Evolutionary conservation across 2,888 invertebrate species (phyloP), one percentile per base, ranked within the genome.

Genomic region (Polymixis lichenea): DNA sequence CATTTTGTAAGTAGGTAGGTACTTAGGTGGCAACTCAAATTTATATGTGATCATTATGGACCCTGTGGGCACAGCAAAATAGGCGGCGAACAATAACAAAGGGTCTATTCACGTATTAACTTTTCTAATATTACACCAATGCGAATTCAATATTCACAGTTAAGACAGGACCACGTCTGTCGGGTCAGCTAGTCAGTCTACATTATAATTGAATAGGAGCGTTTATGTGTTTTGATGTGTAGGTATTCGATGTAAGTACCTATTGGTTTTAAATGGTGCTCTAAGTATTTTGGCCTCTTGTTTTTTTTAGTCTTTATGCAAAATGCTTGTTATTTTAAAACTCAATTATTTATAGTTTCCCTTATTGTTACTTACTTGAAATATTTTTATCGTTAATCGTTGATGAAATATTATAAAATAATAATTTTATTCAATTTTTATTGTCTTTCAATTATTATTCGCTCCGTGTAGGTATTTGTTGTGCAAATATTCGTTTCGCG

Each of bases 401-500:
- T 67, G 17, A 19, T 8, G 2, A 38, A n/a, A 56, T 38, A 38
- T 38, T n/a, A 67, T 38, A 19, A n/a, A 56, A 55, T 32, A 51
- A 55, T 17, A 1, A 17, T 17, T n/a, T n/a, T 55, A n/a, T n/a
- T 67, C 1, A 0, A 19, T 7, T 56, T 38, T 32, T 0, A 4
- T n/a, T 67, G 32, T 38, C 7, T 67, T 67, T 67, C n/a, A 67
- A 56, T 55, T n/a, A 66, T 8, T 28, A 51, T 51, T 22, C 28
- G 49, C 28, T 51, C 28, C 15, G 19, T 28, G 28, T 8, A 25
- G 13, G 46, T 58, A 32, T 22, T 7, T 51, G 9, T 49, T 22
- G 22, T 5, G 8, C 49, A 65, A 28, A 28, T 19, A 65, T 28
- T 25, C 3, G 11, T 25, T 25, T 19, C 22, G 46, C 65, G 49